Conservation (phyloP, 2,113 vertebrate genomes). For the Grus americana region DNA sequence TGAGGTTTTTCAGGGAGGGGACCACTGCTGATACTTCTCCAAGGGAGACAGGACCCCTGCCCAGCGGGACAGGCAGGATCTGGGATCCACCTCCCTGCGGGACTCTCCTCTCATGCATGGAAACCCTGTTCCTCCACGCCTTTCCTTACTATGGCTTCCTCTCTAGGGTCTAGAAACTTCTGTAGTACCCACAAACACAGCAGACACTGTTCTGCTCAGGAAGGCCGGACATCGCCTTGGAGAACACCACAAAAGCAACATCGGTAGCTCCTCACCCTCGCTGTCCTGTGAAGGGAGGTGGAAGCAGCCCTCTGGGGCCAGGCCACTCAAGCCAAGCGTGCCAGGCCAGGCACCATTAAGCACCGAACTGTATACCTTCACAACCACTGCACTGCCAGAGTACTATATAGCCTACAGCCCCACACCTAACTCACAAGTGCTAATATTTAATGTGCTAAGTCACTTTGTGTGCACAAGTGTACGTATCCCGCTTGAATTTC, state of each 20-base stretch:
- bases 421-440: not conserved
- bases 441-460: not conserved
- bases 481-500: not conserved
- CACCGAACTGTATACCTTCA: not conserved
- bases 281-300: not conserved
- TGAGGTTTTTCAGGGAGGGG: not conserved
- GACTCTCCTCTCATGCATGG: not conserved
- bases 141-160: not conserved
- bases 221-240: not conserved
- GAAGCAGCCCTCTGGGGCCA: not conserved
- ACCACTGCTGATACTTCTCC: not conserved
- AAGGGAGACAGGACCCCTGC: not conserved
- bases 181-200: not conserved
- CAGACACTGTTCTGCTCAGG: not conserved
- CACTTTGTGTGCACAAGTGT: not conserved
- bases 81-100: not conserved
- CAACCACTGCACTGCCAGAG: too few relatives aligned
- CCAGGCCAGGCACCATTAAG: not conserved
- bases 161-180: not conserved
- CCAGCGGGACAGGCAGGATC: not conserved
- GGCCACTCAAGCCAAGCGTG: too few relatives aligned
- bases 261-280: fast-evolving
- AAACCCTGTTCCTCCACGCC: not conserved
- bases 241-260: not conserved
- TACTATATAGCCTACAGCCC: not conserved